phyloP scores from a whole-genome alignment of 2,797 vertebrate species.

The Muraenolepis orangiensis region DNA sequence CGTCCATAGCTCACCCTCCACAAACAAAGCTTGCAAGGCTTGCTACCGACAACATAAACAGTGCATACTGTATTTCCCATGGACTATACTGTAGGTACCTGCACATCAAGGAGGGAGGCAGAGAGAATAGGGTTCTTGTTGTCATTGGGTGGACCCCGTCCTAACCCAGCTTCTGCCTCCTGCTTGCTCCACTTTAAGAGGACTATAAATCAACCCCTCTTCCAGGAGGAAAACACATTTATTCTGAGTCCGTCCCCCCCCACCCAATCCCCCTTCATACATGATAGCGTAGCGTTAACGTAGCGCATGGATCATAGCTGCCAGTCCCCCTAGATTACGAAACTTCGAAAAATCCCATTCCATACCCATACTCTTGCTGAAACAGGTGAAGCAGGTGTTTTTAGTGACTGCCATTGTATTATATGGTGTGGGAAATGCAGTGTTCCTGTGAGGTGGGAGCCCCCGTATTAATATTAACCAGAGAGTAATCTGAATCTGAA shows the following conservation, averaged over 20 bases:
- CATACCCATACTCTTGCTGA: not conserved
- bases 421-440: not conserved
- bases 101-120: too few relatives aligned
- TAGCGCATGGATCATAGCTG: slow-evolving; percentile 10
- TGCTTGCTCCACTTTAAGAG: slow-evolving; percentile 20
- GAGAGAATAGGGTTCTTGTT: not conserved
- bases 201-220: slow-evolving; percentile 14
- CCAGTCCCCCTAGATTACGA: not conserved
- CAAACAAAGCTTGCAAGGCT: not conserved
- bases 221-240: slow-evolving; percentile 7
- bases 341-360: too few relatives aligned
- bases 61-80: not conserved
- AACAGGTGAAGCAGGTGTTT: not conserved
- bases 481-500: too few relatives aligned
- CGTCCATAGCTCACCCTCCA: not conserved
- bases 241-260: not conserved
- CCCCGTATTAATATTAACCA: not conserved
- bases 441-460: not conserved
- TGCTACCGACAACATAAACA: not conserved
- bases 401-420: not conserved
- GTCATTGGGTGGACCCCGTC: not conserved
- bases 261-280: not conserved
- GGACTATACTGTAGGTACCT: too few relatives aligned
- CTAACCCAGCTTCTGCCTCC: slow-evolving; percentile 4
- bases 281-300: not conserved